Conservation (phyloP, 2,797 vertebrate species). For the Varecia variegata region DNA sequence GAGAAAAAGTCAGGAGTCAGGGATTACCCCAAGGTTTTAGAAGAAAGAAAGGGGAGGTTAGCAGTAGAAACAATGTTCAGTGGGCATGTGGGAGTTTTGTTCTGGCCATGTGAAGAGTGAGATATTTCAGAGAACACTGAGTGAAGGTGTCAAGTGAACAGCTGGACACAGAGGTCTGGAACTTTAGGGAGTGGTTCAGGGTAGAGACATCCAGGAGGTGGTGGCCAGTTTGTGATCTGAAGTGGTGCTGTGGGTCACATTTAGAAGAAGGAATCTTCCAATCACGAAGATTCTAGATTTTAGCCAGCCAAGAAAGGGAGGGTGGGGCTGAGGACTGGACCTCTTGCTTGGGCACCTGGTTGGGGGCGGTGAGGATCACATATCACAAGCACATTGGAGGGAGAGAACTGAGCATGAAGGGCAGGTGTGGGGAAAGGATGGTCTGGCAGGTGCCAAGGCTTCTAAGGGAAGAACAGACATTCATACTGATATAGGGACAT, state of each 20-base stretch:
- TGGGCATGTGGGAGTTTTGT: not conserved
- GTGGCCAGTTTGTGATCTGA: not conserved
- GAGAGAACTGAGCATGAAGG: not conserved
- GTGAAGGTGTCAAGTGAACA: not conserved
- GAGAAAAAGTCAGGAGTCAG: not conserved
- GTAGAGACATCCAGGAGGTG: not conserved
- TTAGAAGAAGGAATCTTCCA: not conserved
- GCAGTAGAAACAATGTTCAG: not conserved
- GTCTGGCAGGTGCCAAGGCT: not conserved
- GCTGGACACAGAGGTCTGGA: not conserved
- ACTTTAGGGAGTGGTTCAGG: not conserved
- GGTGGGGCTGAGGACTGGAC: not conserved
- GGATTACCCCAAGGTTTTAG: not conserved
- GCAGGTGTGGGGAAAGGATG: not conserved
- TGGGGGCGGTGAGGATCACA: not conserved
- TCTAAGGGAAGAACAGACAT: not conserved
- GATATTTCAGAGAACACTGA: not conserved
- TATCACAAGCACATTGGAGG: not conserved
- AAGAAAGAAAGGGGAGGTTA: not conserved
- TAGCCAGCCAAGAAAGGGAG: not conserved
- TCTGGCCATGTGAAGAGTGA: not conserved
- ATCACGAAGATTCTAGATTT: not conserved
- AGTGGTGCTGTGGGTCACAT: not conserved
- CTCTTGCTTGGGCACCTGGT: not conserved
- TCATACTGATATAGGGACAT: not conserved